Conservation (phyloP, 2,113 vertebrate genomes). For the Hydropotes inermis region DNA sequence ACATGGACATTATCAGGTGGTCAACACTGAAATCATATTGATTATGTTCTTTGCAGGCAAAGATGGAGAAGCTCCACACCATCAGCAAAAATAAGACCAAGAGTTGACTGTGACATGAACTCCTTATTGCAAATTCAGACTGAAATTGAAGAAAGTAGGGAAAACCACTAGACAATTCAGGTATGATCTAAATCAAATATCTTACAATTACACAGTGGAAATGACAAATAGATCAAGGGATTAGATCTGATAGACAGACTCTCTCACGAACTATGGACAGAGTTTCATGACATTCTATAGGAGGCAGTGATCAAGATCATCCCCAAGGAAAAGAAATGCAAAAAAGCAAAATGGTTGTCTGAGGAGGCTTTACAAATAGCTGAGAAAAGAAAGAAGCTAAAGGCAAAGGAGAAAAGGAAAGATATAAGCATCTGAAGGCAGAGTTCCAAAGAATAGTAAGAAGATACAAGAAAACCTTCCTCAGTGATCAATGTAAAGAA, state of each 20-base stretch:
- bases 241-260: neutral
- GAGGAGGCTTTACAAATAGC: neutral
- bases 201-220: neutral
- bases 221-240: neutral
- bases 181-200: neutral
- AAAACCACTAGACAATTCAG: neutral
- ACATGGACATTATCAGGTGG: neutral
- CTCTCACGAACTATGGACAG: fast-evolving
- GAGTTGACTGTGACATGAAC: neutral
- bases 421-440: neutral
- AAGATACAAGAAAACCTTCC: neutral
- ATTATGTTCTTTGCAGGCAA: neutral
- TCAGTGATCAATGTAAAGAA: neutral
- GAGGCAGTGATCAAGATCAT: neutral
- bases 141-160: neutral
- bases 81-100: neutral
- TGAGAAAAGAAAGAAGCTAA: neutral
- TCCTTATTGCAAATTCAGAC: neutral
- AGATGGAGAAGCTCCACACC: neutral
- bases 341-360: neutral
- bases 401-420: neutral
- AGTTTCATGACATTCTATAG: neutral
- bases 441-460: neutral
- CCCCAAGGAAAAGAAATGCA: neutral
- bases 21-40: neutral